Base-by-base conservation (phyloP, 2,113 vertebrate species). In the Garra rufa region DNA sequence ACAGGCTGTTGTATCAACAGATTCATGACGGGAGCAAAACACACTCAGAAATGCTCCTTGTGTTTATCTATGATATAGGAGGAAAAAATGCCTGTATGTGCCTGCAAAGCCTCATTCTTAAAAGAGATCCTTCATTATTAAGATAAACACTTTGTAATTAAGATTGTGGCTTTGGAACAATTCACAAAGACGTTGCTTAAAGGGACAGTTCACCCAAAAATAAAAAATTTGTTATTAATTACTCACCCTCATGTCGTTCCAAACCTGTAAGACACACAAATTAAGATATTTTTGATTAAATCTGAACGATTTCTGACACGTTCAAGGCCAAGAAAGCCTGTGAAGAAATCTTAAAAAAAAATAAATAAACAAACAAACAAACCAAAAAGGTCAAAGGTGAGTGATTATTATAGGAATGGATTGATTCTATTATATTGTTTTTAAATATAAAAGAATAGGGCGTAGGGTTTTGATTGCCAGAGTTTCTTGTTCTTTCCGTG, bases 401-500 rank as follows among this genome's bases (percentile, higher is more conserved):
- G 63, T 21, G 17, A 67, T 38, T 38, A 19, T 34, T 8, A 67
- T 19, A 28, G 5, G 24, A 26, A 26, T 28, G 15, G 15, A 67
- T 34, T 28, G 21, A 17, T 67, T 30, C 14, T 3, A 8, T 30
- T 69, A 11, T 9, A 41, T 21, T 34, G 2, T 57, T 57, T 76
- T 21, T 21, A 7, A 4, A 77, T 65, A 43, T 17, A 30, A 34
- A 24, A 3, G 28, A 48, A 24, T 34, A 30, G 30, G 6, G 3
- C 4, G 24, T 6, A 15, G 26, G 19, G 82, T 9, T 38, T 19
- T 28, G 6, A 19, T 76, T 80, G 75, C 59, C 21, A 30, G 76
- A 65, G 34, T 30, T 26, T 75, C 13, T 77, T 48, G 41, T 71
- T 83, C 52, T 78, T 24, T 77, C 52, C 63, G 63, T n/a, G 30